A percentile compares a stretch with the other conserved stretches of the same genome.
Evolutionary conservation across 2,888 invertebrate genomes (phyloP).

Genomic region (Stenotaenia linearis): DNA sequence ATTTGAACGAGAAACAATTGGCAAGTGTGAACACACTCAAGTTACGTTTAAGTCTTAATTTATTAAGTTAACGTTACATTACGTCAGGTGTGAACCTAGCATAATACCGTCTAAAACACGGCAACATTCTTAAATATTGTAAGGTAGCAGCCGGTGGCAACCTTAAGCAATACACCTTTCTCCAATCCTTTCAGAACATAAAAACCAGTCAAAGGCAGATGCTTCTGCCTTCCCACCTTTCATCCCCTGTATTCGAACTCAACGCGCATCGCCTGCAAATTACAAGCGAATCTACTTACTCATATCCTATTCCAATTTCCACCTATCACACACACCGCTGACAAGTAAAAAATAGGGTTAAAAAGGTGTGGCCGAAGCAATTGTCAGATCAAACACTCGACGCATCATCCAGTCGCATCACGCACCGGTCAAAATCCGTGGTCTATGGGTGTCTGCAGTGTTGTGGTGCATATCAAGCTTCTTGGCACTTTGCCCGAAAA

Average conservation of each 20-base stretch:
- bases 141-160: too few relatives aligned
- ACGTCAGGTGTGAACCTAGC: too few relatives aligned
- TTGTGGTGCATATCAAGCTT: neutral
- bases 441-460: neutral
- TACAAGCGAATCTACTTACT: neutral
- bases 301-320: neutral
- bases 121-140: too few relatives aligned
- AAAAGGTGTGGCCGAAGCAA: neutral
- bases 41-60: too few relatives aligned
- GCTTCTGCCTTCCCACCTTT: neutral
- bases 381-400: neutral
- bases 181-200: too few relatives aligned
- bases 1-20: too few relatives aligned
- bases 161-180: too few relatives aligned
- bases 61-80: too few relatives aligned
- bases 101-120: too few relatives aligned
- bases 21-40: too few relatives aligned
- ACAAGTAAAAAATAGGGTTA: neutral
- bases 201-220: neutral
- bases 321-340: neutral
- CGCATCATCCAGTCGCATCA: neutral
- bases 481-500: neutral
- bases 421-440: neutral
- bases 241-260: neutral
- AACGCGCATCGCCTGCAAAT: neutral